Conservation (phyloP, 2,888 invertebrate species). For the Spilarctia lutea region DNA sequence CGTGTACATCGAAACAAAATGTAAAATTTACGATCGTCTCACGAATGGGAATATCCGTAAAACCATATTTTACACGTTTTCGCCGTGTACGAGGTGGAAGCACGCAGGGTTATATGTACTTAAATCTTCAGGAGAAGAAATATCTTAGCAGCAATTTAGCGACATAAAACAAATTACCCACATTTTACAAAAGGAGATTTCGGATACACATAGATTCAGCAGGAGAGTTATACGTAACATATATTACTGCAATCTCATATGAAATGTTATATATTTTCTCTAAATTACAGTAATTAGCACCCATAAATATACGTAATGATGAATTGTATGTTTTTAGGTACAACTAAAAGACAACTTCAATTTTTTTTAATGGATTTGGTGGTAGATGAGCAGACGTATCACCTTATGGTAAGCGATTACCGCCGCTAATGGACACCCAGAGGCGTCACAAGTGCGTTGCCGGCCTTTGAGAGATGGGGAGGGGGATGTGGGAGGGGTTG, state of each 20-base stretch:
- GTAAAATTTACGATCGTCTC: constrained; percentile 44
- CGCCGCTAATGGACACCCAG: no score
- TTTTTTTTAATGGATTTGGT: no score
- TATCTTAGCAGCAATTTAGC: constrained; percentile 20
- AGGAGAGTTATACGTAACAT: not conserved
- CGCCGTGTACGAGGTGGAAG: constrained; percentile 20
- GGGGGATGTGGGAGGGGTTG: no score
- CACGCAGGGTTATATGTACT: constrained; percentile 28
- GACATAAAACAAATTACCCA: constrained; percentile 4
- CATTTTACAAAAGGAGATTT: constrained; percentile 8
- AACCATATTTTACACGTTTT: constrained; percentile 44
- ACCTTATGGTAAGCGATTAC: no score
- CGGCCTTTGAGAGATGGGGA: no score
- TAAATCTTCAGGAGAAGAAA: constrained; percentile 25
- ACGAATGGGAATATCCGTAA: constrained; percentile 29
- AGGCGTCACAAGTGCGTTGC: no score
- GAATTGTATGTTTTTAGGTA: not conserved
- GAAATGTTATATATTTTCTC: not conserved
- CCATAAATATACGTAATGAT: not conserved
- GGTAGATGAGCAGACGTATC: no score
- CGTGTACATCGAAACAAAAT: constrained; percentile 48
- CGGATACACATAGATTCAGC: no score
- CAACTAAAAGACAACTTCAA: not conserved
- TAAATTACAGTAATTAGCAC: not conserved
- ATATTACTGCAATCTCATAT: not conserved